Conservation (phyloP, 2,888 invertebrate species). For the Cyrtodaria siliqua region DNA sequence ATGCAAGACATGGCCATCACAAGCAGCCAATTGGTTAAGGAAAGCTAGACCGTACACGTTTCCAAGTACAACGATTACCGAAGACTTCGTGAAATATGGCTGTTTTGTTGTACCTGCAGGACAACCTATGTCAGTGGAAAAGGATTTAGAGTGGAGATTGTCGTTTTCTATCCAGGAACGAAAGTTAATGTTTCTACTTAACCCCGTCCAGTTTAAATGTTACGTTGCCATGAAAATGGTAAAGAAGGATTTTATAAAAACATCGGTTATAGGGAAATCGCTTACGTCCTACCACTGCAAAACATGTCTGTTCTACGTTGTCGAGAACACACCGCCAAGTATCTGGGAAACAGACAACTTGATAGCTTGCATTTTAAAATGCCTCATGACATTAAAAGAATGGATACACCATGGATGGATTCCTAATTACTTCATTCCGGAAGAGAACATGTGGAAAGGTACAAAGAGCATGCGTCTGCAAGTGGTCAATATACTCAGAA, state of each 20-base stretch:
- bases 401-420: slow-evolving; percentile 17
- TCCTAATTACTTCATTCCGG: slow-evolving; percentile 35
- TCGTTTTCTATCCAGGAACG: slow-evolving; percentile 35
- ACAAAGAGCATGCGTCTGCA: not conserved
- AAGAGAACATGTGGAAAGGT: slow-evolving; percentile 34
- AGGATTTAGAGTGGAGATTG: slow-evolving; percentile 25
- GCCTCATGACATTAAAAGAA: not conserved
- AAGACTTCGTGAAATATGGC: slow-evolving; percentile 15
- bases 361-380: slow-evolving; percentile 4
- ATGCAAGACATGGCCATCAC: slow-evolving; percentile 25
- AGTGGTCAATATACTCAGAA: not conserved
- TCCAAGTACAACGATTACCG: slow-evolving; percentile 11
- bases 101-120: slow-evolving; percentile 29
- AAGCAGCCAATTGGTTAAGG: slow-evolving; percentile 25
- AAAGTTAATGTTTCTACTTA: slow-evolving; percentile 19
- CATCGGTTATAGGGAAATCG: slow-evolving; percentile 10
- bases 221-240: slow-evolving; percentile 31
- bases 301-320: slow-evolving; percentile 26
- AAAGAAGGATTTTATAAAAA: slow-evolving; percentile 21
- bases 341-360: slow-evolving; percentile 21
- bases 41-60: slow-evolving; percentile 16
- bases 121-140: slow-evolving; percentile 21
- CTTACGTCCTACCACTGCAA: slow-evolving; percentile 40
- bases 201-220: slow-evolving; percentile 23
- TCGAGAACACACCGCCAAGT: slow-evolving; percentile 5